Conservation (phyloP, 2,113 vertebrate species). For the Trinectes maculatus region DNA sequence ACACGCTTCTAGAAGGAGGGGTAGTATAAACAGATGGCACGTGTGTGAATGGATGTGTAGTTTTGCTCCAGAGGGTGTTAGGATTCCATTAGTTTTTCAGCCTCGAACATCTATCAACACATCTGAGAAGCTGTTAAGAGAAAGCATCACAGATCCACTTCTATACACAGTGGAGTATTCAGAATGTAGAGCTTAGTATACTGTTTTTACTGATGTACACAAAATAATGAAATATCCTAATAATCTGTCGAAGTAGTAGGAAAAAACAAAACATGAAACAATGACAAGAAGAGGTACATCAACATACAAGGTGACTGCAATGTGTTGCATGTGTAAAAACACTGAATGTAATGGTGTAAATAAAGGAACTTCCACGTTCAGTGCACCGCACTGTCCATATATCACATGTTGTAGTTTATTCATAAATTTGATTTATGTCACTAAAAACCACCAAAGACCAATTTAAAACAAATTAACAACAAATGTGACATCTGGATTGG, state of each 20-base stretch:
- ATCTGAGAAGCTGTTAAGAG: conserved; percentile 23
- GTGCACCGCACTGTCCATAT: neutral
- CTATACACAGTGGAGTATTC: neutral
- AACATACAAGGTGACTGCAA: neutral
- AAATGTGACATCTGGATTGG: conserved; percentile 24
- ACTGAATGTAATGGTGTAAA: neutral
- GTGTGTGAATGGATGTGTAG: conserved; percentile 49
- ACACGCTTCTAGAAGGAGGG: conserved; percentile 12
- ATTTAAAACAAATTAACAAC: conserved; percentile 27
- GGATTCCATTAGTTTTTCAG: conserved; percentile 55
- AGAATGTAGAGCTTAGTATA: too few species aligned
- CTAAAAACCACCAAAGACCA: neutral
- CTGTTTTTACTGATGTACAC: too few species aligned
- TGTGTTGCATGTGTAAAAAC: neutral
- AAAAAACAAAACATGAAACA: neutral
- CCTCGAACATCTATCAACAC: conserved; percentile 45
- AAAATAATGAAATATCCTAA: too few species aligned
- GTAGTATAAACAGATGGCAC: conserved; percentile 57
- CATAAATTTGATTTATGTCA: conserved; percentile 7
- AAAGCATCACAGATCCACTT: neutral
- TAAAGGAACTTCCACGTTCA: neutral
- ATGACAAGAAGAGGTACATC: neutral
- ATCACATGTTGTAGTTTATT: neutral
- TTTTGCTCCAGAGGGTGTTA: conserved; percentile 36
- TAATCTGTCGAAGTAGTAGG: too few species aligned